A percentile compares a stretch with the other conserved stretches of the same genome.
phyloP scores from a whole-genome alignment of 2,888 invertebrate genomes.

The Melinopterus prodromus region DNA sequence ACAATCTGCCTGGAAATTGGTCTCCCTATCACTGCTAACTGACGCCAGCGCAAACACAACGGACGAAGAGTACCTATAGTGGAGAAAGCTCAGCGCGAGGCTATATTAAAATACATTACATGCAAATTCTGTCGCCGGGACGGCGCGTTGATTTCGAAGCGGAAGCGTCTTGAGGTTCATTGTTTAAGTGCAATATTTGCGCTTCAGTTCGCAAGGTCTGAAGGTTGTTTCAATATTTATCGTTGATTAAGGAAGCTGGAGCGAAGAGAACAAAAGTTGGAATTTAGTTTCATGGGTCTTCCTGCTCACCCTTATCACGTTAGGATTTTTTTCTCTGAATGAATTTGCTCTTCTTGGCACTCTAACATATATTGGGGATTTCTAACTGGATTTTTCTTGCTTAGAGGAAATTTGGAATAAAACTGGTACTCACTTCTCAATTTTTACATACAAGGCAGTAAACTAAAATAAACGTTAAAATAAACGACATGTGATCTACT shows the following conservation, averaged over 20 bases:
- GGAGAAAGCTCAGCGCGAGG: neutral
- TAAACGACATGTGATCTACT: too few relatives aligned
- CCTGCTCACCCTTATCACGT: neutral
- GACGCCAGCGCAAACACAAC: neutral
- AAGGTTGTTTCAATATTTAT: neutral
- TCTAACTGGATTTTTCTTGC: too few relatives aligned
- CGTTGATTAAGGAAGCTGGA: neutral
- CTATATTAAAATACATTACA: neutral
- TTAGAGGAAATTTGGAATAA: too few relatives aligned
- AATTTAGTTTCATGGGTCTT: neutral
- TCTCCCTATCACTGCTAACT: neutral
- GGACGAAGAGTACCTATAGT: neutral
- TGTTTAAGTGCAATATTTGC: slow-evolving; percentile 51
- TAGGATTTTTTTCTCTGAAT: neutral
- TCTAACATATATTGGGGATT: too few relatives aligned
- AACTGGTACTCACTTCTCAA: too few relatives aligned
- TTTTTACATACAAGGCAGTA: too few relatives aligned
- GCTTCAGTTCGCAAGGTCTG: neutral
- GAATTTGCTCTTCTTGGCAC: too few relatives aligned
- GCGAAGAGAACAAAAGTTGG: neutral
- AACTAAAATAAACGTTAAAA: too few relatives aligned
- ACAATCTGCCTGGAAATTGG: slow-evolving; percentile 13
- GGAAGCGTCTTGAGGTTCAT: slow-evolving; percentile 44
- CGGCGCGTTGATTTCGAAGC: neutral
- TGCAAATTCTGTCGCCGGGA: neutral